Evolutionary conservation across 1,140 invertebrate genomes (phyloP).

Genomic region (Thaumetopoea pityocampa): DNA sequence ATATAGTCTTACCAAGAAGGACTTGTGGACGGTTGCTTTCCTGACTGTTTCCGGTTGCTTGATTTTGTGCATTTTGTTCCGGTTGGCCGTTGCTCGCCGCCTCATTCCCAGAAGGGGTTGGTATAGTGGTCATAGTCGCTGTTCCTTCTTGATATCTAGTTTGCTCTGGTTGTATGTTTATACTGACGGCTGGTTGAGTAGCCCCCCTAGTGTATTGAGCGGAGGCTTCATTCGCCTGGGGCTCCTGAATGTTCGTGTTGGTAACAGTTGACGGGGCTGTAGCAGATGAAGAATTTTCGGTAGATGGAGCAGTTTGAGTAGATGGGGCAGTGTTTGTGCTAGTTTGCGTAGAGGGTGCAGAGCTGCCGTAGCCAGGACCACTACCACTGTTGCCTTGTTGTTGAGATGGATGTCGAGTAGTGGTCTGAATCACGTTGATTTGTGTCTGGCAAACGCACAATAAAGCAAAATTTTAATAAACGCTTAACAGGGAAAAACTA

Average conservation of each 20-base stretch:
- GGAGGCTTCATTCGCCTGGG: slow-evolving; percentile 3
- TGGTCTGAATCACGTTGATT: slow-evolving; percentile 39
- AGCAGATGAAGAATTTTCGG: not conserved
- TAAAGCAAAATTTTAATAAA: too few relatives aligned
- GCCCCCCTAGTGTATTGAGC: slow-evolving; percentile 23
- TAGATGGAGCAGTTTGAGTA: not conserved
- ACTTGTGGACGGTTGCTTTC: slow-evolving; percentile 22
- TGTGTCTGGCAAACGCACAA: slow-evolving; percentile 30
- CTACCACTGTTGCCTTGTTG: slow-evolving; percentile 1
- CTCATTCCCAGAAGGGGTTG: slow-evolving; percentile 31
- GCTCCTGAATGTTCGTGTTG: slow-evolving; percentile 1
- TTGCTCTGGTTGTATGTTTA: slow-evolving; percentile 40
- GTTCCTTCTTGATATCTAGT: slow-evolving; percentile 51
- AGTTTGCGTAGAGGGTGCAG: slow-evolving; percentile 1
- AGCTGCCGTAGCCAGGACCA: not conserved
- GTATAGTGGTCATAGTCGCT: slow-evolving; percentile 41
- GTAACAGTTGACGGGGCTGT: not conserved
- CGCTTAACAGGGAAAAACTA: too few relatives aligned
- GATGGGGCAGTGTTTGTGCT: not conserved
- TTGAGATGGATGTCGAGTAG: slow-evolving; percentile 17
- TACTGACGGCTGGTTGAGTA: slow-evolving; percentile 33
- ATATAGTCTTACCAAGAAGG: slow-evolving; percentile 27
- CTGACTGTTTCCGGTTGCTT: slow-evolving; percentile 1
- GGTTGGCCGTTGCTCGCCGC: not conserved
- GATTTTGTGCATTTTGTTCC: not conserved